These are phyloP conservation scores for Eupelmus urozonus DNA, from an alignment of 2,888 invertebrate genomes.

Conservation along the genomic window DNA sequence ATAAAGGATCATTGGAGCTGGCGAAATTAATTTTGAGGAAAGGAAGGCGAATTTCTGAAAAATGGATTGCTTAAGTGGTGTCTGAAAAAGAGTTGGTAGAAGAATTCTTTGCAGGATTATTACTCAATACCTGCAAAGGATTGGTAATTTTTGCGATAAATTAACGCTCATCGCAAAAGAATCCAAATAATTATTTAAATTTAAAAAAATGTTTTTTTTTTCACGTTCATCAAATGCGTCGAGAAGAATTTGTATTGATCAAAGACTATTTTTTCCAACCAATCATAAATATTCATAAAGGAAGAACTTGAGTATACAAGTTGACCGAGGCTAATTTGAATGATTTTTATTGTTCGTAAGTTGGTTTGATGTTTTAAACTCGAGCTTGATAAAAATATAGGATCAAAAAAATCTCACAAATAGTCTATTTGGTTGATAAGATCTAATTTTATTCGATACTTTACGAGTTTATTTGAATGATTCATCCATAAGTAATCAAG, in stretches of 20 bases:
- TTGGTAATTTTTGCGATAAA: too few species aligned
- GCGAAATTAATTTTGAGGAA: too few species aligned
- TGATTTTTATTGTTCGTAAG: conserved; percentile 11
- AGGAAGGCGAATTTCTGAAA: too few species aligned
- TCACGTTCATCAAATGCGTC: too few species aligned
- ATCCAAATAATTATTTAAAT: too few species aligned
- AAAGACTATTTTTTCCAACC: neutral
- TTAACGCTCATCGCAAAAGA: too few species aligned
- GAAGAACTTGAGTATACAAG: neutral
- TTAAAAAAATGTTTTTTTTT: too few species aligned
- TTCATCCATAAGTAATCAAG: neutral
- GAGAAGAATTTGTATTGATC: neutral
- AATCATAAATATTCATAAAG: conserved; percentile 31
- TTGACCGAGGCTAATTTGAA: neutral
- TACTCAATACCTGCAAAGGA: too few species aligned
- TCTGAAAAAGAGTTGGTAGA: too few species aligned
- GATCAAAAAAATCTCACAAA: neutral
- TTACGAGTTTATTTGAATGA: conserved; percentile 43
- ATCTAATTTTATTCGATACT: conserved; percentile 5
- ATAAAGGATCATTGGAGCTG: too few species aligned
- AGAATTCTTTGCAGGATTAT: too few species aligned
- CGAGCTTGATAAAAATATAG: neutral
- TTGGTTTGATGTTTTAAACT: neutral
- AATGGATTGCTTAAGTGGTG: too few species aligned
- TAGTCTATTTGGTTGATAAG: conserved; percentile 23